Evolutionary conservation across 1,140 invertebrate species (phyloP), one percentile per base, ranked within the genome.

Genomic region (Dreissena rostriformis): DNA sequence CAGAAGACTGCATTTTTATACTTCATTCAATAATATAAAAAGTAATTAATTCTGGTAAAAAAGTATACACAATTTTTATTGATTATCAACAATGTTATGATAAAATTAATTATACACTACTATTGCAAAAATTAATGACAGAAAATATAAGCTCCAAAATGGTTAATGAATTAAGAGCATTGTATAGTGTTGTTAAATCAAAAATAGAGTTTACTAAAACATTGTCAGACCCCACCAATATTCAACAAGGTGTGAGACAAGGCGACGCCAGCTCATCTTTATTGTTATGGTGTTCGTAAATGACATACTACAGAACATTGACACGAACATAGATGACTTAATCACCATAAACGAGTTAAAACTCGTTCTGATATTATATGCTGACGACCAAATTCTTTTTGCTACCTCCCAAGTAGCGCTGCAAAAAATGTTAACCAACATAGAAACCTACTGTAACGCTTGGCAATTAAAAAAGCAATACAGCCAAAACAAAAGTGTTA

Each of bases 61-160:
- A 39, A 39, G 2, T 5, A 39, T 39, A 39, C 39, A 5, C 39
- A 39, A 39, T 39, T 5, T 39, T 39, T 39, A 39, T 39, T 39
- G 39, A 39, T 39, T 39, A 39, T 39, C 2, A 39, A 39, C 39
- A 39, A 39, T 39, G 39, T 39, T 39, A 39, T 39, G 4, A 39
- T 70, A 70, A 70, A 70, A n/a, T 67, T 14, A 67, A n/a, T 67
- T 22, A 67, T 67, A 67, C 22, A 67, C 24, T 29, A 5, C 65
- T 4, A 29, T 28, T 0, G 65, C 65, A 26, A 14, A 29, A 19
- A 29, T 26, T 24, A 29, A 67, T 29, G 14, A 29, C 24, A 67
- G 29, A 28, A n/a, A 28, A 67, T 67, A 67, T 12, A 26, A 24
- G 29, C 65, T 67, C 65, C 12, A 29, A 67, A 28, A 11, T 19